Evolutionary conservation across 2,113 vertebrate species (phyloP), one percentile per base, ranked within the genome.

Genomic region (Hystrix cristata): DNA sequence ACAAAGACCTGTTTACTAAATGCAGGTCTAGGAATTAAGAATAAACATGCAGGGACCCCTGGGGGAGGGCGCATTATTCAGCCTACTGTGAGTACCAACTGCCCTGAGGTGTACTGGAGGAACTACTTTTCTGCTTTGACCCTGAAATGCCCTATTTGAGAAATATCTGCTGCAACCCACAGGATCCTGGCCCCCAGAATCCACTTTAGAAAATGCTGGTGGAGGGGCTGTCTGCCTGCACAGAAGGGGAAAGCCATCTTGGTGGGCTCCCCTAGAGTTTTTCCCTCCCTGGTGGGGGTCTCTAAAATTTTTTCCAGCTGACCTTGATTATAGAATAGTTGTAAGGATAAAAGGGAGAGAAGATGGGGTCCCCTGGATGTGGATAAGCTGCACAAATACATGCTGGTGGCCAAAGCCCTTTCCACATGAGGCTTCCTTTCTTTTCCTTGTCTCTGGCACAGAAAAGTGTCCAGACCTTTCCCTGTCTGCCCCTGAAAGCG

Each of bases 121-220:
- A 86, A 27, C 16, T 31, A 38, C 74, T 65, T 59, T 85, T 94
- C 60, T 87, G 55, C 81, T 92, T 82, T 91, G 87, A 95, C 60
- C 31, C 25, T 34, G 91, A 79, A 80, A 43, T 12, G 1, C 19
- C 72, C 53, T 84, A 8, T 46, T 80, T 74, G 38, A 88, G 81
- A 95, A 59, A 83, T 1, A 0, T 4, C 57, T 29, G 27, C 29
- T 23, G 23, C 13, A 12, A 1, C 15, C 51, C 23, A 29, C 21
- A 88, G 71, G 60, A 65, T n/a, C 18, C 19, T 31, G 21, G 19
- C 13, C 34, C 31, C 43, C 23, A 21, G 29, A 51, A 19, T 48
- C 69, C 57, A 18, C 38, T 18, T 25, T 74, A 76, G 43, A 62
- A 71, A 72, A 43, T 43, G 80, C 55, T 90, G 15, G n/a, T 21